These are phyloP conservation scores for Amphiura filiformis DNA, from an alignment of 35 echinoderm and acorn worm species.

Conservation along the genomic window DNA sequence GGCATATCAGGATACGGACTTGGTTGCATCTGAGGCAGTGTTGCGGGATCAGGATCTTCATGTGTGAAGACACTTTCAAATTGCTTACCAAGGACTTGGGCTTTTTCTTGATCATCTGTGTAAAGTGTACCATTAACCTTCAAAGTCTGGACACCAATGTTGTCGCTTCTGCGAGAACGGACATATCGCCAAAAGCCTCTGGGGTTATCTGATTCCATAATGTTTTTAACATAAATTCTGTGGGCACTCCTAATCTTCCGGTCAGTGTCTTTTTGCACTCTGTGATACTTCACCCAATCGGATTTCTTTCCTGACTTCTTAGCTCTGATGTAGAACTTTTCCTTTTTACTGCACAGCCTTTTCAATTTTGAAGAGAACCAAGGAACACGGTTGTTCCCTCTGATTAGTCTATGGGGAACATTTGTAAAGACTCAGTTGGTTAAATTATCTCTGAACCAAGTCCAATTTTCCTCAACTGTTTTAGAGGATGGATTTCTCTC, in stretches of 20 bases:
- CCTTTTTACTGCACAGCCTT: slow-evolving; percentile 27
- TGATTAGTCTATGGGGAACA: background rate
- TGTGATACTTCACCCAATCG: slow-evolving; percentile 19
- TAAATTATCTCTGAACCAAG: slow-evolving; percentile 24
- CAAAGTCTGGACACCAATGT: slow-evolving; percentile 23
- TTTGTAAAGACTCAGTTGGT: background rate
- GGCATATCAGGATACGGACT: background rate
- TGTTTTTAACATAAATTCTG: background rate
- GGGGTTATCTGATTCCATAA: slow-evolving; percentile 5
- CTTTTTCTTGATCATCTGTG: slow-evolving; percentile 17
- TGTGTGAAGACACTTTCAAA: slow-evolving; percentile 9
- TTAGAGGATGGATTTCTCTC: slow-evolving; percentile 2
- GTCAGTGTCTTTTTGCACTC: background rate
- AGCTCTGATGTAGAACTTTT: slow-evolving; percentile 31
- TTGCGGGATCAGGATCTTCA: background rate
- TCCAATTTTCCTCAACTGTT: slow-evolving; percentile 34
- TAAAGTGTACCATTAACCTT: slow-evolving; percentile 2
- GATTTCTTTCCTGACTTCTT: slow-evolving; percentile 7
- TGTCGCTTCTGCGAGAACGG: slow-evolving; percentile 2
- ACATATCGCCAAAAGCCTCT: slow-evolving; percentile 40
- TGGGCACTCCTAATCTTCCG: background rate
- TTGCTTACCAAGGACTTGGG: background rate
- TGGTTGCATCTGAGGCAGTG: background rate
- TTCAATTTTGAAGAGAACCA: slow-evolving; percentile 36
- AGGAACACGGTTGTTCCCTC: background rate